Conservation (phyloP, 2,888 invertebrate genomes). For the Drosophila lutescens region DNA sequence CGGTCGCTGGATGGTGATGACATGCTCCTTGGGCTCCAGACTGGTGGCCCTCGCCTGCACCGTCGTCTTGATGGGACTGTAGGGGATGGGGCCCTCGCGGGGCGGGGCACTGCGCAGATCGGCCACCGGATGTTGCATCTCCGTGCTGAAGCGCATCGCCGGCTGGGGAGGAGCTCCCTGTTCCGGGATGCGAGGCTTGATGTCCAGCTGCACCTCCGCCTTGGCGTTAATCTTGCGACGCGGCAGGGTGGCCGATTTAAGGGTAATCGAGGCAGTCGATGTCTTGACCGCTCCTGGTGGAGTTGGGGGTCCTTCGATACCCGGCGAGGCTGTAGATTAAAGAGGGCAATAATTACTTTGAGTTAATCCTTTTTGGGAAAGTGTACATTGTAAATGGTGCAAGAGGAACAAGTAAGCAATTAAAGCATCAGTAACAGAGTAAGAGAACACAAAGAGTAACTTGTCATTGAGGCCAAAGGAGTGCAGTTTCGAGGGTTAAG, state of each 20-base stretch:
- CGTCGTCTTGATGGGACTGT: slow-evolving; percentile 80
- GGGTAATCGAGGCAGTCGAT: slow-evolving; percentile 87
- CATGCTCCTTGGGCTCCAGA: slow-evolving; percentile 88
- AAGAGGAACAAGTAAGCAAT: slow-evolving; percentile 43
- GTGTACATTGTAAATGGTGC: slow-evolving; percentile 2
- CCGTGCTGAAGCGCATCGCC: slow-evolving; percentile 86
- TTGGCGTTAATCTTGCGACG: slow-evolving; percentile 88
- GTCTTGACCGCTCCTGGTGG: slow-evolving; percentile 84
- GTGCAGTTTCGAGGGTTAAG: slow-evolving; percentile 30
- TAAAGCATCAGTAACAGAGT: slow-evolving; percentile 34
- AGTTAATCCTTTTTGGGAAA: background rate
- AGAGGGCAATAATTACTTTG: slow-evolving; percentile 9
- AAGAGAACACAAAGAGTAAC: slow-evolving; percentile 19
- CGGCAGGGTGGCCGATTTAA: slow-evolving; percentile 88
- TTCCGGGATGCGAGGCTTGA: slow-evolving; percentile 83
- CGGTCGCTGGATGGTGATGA: slow-evolving; percentile 88
- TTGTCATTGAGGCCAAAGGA: slow-evolving; percentile 7
- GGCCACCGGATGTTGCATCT: slow-evolving; percentile 86
- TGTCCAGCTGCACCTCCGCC: slow-evolving; percentile 87
- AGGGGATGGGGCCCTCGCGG: slow-evolving; percentile 82
- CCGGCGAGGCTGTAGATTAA: slow-evolving; percentile 69
- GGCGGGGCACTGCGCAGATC: slow-evolving; percentile 84
- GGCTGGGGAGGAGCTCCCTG: slow-evolving; percentile 62
- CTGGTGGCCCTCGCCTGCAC: slow-evolving; percentile 86
- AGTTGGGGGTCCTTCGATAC: slow-evolving; percentile 58